Evolutionary conservation across 2,797 vertebrate genomes (phyloP).

Genomic region (Acanthornis magna): DNA sequence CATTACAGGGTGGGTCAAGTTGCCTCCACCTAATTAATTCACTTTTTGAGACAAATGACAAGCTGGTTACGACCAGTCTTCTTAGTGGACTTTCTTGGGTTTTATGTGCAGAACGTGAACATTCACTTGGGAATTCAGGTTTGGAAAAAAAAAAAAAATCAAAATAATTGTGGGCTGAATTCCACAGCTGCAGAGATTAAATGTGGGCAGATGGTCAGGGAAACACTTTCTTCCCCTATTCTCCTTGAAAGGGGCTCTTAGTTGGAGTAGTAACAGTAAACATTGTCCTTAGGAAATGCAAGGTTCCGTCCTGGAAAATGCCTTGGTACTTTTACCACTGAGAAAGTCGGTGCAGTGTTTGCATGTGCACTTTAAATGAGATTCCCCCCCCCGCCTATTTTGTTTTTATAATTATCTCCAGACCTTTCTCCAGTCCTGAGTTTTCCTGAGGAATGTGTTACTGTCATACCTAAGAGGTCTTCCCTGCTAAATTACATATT

Average conservation of each 20-base stretch:
- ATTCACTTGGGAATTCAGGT: neutral
- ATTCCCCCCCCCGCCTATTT: neutral
- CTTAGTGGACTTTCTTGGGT: neutral
- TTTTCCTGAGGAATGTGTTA: neutral
- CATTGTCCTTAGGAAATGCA: neutral
- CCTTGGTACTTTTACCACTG: neutral
- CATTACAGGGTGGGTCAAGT: neutral
- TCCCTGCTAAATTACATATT: neutral
- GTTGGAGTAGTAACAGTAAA: neutral
- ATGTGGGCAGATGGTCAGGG: neutral
- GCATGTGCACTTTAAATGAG: neutral
- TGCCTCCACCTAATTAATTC: neutral
- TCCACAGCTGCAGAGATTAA: neutral
- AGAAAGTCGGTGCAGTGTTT: neutral
- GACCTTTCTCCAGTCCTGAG: neutral
- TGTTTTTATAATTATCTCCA: neutral
- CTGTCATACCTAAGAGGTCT: neutral
- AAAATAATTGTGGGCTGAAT: neutral
- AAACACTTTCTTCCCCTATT: neutral
- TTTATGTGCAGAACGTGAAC: neutral
- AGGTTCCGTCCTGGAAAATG: neutral
- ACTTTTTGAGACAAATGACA: neutral
- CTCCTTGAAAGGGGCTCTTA: neutral
- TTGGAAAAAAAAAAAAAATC: neutral
- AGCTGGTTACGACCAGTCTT: neutral